A percentile compares a stretch with the other conserved stretches of the same genome.
These are phyloP conservation scores for Physocephala rufipes DNA, from an alignment of 2,888 invertebrate species.

Conservation along the genomic window DNA sequence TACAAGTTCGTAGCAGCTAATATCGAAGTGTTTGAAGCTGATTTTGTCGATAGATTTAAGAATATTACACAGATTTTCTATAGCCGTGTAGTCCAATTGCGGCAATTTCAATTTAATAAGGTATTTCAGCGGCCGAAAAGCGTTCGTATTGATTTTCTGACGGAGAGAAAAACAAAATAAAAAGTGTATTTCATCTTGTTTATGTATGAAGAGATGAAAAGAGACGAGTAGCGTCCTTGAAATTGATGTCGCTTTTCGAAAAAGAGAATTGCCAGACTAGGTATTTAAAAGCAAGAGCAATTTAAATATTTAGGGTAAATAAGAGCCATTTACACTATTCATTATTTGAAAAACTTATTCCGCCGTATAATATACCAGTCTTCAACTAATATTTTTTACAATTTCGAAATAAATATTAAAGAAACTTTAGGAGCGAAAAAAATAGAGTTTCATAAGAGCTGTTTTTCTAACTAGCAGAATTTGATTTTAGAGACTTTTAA, in stretches of 20 bases:
- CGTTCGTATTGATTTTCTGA: conserved; percentile 64
- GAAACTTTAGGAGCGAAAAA: no score
- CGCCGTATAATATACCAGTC: no score
- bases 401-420: no score
- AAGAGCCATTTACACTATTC: no score
- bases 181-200: conserved; percentile 2
- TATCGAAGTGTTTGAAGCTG: conserved; percentile 60
- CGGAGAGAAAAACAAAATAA: conserved; percentile 36
- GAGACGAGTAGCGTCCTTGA: background rate
- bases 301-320: no score
- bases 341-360: no score
- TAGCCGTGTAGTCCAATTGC: conserved; percentile 56
- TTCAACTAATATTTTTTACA: no score
- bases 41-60: conserved; percentile 63
- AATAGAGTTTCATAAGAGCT: no score
- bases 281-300: background rate
- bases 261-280: conserved; percentile 12
- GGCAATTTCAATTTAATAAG: conserved; percentile 62
- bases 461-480: no score
- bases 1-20: conserved; percentile 64
- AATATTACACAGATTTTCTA: conserved; percentile 60
- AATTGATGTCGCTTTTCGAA: background rate
- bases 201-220: background rate
- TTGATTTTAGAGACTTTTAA: no score
- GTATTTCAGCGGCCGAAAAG: conserved; percentile 61